Evolutionary conservation across 2,888 invertebrate species (phyloP).

Genomic region (Mesopsocus fuscifrons): DNA sequence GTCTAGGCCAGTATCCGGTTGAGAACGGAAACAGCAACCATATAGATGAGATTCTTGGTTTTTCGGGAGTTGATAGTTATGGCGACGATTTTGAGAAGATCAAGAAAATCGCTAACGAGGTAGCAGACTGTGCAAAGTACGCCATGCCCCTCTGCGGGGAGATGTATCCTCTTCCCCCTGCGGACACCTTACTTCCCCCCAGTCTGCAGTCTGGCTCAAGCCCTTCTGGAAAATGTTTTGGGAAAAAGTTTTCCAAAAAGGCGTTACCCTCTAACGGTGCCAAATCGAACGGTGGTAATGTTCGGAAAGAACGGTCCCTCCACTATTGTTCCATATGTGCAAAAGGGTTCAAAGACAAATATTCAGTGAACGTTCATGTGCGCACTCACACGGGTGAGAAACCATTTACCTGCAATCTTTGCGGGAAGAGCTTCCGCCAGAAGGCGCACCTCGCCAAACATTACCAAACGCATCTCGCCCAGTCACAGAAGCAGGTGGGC

Average conservation of each 20-base stretch:
- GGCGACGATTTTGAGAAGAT: constrained; percentile 72
- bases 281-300: constrained; percentile 47
- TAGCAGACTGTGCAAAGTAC: constrained; percentile 49
- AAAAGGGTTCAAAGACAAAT: constrained; percentile 88
- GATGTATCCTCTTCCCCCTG: constrained; percentile 13
- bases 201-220: constrained; percentile 6
- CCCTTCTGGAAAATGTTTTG: not conserved
- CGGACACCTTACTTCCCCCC: constrained; percentile 11
- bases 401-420: constrained; percentile 85
- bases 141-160: constrained; percentile 7
- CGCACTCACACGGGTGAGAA: constrained; percentile 96
- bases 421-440: constrained; percentile 83
- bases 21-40: constrained; percentile 19
- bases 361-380: constrained; percentile 94
- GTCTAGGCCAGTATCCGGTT: not conserved
- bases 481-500: constrained; percentile 22
- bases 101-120: constrained; percentile 65
- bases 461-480: constrained; percentile 81
- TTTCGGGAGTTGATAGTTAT: constrained; percentile 29
- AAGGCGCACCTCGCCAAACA: constrained; percentile 85
- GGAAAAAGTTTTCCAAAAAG: constrained; percentile 3
- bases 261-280: not conserved
- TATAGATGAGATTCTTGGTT: constrained; percentile 28
- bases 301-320: constrained; percentile 66
- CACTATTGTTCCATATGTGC: constrained; percentile 88